Conservation (phyloP, 1,140 invertebrate species). For the Pseudobourletiella spinata region DNA sequence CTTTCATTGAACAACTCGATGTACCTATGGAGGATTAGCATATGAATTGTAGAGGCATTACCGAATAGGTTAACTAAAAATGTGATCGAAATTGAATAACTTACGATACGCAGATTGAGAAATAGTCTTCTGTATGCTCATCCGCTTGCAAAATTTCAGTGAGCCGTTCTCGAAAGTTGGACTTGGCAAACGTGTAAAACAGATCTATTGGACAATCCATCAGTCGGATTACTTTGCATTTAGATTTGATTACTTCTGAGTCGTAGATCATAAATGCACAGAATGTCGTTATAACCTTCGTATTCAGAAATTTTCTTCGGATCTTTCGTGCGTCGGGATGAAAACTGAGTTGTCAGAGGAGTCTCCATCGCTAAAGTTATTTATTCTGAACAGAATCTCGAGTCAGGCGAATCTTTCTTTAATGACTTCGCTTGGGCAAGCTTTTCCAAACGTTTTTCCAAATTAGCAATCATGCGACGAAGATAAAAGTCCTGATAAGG, state of each 20-base stretch:
- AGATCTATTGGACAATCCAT: conserved; percentile 5
- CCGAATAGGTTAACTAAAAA: conserved; percentile 34
- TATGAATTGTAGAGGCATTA: not conserved
- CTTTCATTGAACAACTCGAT: conserved; percentile 52
- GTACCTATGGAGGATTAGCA: conserved; percentile 47
- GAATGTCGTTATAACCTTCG: not conserved
- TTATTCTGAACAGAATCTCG: no score
- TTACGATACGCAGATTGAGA: conserved; percentile 34
- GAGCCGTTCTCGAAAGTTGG: conserved; percentile 37
- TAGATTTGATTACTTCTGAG: not conserved
- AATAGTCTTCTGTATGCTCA: conserved; percentile 39
- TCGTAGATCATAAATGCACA: not conserved
- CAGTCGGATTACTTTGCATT: not conserved
- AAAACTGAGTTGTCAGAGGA: no score
- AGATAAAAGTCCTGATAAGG: conserved; percentile 49
- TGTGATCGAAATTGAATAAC: not conserved
- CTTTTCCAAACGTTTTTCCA: conserved; percentile 22
- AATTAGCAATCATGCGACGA: conserved; percentile 40
- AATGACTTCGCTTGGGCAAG: no score
- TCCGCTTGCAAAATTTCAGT: conserved; percentile 37
- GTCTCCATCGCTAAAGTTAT: no score
- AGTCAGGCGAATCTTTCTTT: no score
- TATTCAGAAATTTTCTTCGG: not conserved
- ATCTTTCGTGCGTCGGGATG: not conserved
- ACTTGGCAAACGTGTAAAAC: conserved; percentile 33